Evolutionary conservation across 2,888 invertebrate species (phyloP).

Genomic region (Lapara coniferarum): DNA sequence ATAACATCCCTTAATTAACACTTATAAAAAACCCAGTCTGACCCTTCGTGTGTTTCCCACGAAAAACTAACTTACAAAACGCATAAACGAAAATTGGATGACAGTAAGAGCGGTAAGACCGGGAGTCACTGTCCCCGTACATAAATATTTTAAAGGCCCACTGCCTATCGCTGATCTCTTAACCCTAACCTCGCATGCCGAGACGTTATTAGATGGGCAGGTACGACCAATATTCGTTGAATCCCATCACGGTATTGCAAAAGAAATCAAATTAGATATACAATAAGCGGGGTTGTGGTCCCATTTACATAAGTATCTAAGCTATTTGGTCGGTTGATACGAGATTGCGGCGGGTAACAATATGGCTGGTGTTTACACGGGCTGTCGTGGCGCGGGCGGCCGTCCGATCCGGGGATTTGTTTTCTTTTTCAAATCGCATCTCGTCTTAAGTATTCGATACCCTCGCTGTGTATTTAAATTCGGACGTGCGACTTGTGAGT

Average conservation of each 20-base stretch:
- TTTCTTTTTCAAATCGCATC: constrained; percentile 44
- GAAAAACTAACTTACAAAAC: constrained; percentile 79
- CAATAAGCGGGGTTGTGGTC: constrained; percentile 79
- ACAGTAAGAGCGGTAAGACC: constrained; percentile 61
- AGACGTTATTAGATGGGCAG: constrained; percentile 72
- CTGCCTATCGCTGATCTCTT: constrained; percentile 75
- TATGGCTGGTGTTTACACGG: constrained; percentile 66
- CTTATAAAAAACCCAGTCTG: constrained; percentile 65
- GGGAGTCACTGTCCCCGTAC: constrained; percentile 59
- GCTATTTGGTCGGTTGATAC: constrained; percentile 79
- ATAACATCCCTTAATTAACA: constrained; percentile 74
- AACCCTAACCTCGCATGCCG: constrained; percentile 70
- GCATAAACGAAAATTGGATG: constrained; percentile 83
- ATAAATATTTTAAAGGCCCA: constrained; percentile 82
- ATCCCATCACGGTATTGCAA: constrained; percentile 79
- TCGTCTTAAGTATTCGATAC: constrained; percentile 32
- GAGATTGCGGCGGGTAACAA: constrained; percentile 77
- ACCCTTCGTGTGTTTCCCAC: constrained; percentile 62
- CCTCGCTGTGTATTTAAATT: constrained; percentile 15
- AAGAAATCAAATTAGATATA: constrained; percentile 83
- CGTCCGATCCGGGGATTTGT: constrained; percentile 46
- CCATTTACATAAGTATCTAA: constrained; percentile 81
- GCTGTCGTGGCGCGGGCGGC: constrained; percentile 47
- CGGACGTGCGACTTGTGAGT: constrained; percentile 11
- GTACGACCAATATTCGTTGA: constrained; percentile 75